Base-by-base conservation (phyloP, 1,140 invertebrate genomes). In the Agraylea sexmaculata region DNA sequence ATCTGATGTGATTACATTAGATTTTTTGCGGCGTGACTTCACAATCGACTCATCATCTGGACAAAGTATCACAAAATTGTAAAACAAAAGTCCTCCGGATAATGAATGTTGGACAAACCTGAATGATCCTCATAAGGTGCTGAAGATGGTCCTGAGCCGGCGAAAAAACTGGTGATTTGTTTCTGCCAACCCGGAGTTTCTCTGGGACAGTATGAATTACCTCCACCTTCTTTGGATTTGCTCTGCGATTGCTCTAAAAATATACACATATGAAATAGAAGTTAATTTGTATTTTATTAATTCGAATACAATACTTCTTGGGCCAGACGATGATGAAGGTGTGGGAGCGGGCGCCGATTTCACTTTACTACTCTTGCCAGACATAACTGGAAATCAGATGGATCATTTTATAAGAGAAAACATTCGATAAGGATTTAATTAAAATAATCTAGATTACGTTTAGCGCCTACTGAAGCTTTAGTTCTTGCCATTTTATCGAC, bases 161-260 rank as follows among this genome's bases (percentile, higher is more conserved):
- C 49, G 29, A 70, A 64, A 51, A 71, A 70, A 22, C 51, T 62
- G 1, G 67, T 69, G 31, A 71, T 71, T 0, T 66, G 62, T 35
- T 63, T 64, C 45, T 71, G 67, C 68, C 68, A 71, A 20, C 57
- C 57, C 0, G 69, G 68, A 3, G 64, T 71, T 37, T 68, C 64
- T 21, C 67, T 50, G 0, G 62, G 66, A 50, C 60, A 64, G 15
- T 66, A 64, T 1, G 67, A 52, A 48, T 71, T 70, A 2, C 67
- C 68, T 18, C 64, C 60, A 1, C 54, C 53, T 31, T 51, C 42
- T 13, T 36, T 18, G n/a, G 12, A 18, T 36, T 37, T 38, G 19
- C n/a, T 32, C 19, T 13, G 28, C 15, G 2, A 13, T 31, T 30
- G 20, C 1, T 30, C 23, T 13, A 12, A 18, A 42, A 29, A 27